Conservation (phyloP, 2,888 invertebrate species). For the Marasmarcha lunaedactyla region DNA sequence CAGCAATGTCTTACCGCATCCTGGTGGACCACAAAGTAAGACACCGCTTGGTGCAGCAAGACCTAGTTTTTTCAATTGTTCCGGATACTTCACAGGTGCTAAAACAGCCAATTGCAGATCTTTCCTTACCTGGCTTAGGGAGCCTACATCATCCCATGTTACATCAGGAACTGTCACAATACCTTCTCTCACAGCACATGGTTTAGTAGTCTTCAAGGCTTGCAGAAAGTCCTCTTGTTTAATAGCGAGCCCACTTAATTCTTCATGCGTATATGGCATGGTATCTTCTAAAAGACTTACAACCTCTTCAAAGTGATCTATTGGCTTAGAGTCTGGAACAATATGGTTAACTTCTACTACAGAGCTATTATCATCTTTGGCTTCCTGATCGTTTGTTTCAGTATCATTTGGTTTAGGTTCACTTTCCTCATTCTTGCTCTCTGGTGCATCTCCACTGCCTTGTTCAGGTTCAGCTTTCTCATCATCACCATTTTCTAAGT, state of each 20-base stretch:
- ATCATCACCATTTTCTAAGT: constrained; percentile 53
- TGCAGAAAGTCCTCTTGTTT: constrained; percentile 80
- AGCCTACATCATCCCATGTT: constrained; percentile 97
- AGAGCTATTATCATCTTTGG: constrained; percentile 18
- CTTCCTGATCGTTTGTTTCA: constrained; percentile 17
- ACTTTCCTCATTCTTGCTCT: constrained; percentile 18
- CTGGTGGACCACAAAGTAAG: constrained; percentile 95
- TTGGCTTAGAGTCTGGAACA: constrained; percentile 14
- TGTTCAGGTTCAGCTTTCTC: constrained; percentile 24
- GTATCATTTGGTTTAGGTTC: constrained; percentile 10
- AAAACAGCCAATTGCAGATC: constrained; percentile 92
- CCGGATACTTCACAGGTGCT: constrained; percentile 90
- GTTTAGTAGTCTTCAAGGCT: constrained; percentile 87
- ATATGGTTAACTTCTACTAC: constrained; percentile 16
- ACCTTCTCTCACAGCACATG: constrained; percentile 95
- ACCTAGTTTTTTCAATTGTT: constrained; percentile 82
- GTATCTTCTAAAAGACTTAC: constrained; percentile 76
- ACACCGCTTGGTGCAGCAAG: constrained; percentile 89
- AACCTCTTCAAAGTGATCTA: constrained; percentile 59
- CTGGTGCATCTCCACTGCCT: constrained; percentile 22
- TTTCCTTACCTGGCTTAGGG: constrained; percentile 86
- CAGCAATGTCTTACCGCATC: constrained; percentile 94
- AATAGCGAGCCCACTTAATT: constrained; percentile 75
- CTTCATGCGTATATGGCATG: constrained; percentile 71
- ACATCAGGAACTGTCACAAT: constrained; percentile 98